Evolutionary conservation across 2,797 vertebrate genomes (phyloP).

Genomic region (Varecia variegata): DNA sequence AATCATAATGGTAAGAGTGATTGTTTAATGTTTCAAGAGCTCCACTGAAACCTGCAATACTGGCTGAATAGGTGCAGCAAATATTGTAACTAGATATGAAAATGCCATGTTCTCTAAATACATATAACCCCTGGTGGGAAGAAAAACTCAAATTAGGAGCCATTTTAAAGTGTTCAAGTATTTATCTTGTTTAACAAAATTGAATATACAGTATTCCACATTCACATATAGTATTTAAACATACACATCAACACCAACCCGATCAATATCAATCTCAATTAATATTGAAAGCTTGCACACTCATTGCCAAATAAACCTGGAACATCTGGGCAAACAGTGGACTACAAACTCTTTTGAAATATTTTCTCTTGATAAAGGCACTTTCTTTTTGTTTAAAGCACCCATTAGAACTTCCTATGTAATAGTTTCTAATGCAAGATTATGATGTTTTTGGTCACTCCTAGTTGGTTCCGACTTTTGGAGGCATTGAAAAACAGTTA

Average conservation of each 20-base stretch:
- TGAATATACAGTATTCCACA: neutral
- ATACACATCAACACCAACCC: neutral
- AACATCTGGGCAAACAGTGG: neutral
- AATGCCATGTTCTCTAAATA: neutral
- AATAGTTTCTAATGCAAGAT: neutral
- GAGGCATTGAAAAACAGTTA: neutral
- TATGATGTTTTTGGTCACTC: neutral
- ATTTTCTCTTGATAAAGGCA: neutral
- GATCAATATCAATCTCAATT: neutral
- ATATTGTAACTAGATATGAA: neutral
- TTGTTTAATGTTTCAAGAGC: neutral
- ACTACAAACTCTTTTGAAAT: neutral
- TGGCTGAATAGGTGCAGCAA: neutral
- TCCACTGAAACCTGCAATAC: neutral
- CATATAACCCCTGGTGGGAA: neutral
- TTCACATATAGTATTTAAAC: neutral
- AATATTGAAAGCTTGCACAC: neutral
- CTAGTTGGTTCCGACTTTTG: neutral
- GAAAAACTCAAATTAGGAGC: neutral
- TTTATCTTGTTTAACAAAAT: neutral
- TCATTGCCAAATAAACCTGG: neutral
- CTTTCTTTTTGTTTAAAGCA: neutral
- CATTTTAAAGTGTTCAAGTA: slow-evolving; percentile 17
- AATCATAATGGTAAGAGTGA: neutral
- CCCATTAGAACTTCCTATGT: neutral